These are phyloP conservation scores for Aspidoscelis tigris DNA, from an alignment of 2,113 vertebrate genomes.

Conservation along the genomic window DNA sequence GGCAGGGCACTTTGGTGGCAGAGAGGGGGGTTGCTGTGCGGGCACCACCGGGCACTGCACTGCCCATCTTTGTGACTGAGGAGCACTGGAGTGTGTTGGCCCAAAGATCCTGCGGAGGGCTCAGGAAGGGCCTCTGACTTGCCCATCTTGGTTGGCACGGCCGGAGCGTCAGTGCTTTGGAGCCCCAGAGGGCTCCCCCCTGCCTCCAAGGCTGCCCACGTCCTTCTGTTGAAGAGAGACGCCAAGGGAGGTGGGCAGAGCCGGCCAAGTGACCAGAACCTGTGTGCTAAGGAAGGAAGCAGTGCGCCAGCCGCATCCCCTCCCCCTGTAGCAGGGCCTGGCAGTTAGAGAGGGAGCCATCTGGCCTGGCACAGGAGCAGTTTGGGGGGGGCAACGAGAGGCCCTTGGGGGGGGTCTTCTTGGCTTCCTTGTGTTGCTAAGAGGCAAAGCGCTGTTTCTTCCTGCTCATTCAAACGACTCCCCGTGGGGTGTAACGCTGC, in stretches of 20 bases:
- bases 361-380: no score
- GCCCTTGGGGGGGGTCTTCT: no score
- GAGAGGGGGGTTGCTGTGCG: rapidly evolving
- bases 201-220: no score
- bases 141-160: not conserved
- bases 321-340: no score
- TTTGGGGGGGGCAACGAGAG: no score
- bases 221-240: not conserved
- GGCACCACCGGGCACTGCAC: not conserved
- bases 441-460: not conserved
- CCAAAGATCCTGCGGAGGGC: no score
- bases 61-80: no score
- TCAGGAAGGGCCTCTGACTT: not conserved
- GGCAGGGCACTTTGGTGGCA: no score
- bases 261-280: not conserved
- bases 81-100: no score
- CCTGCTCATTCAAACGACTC: rapidly evolving
- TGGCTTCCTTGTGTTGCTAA: not conserved
- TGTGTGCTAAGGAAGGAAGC: not conserved
- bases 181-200: not conserved
- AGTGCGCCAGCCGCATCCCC: no score
- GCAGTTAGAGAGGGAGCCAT: not conserved
- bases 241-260: not conserved
- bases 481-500: conserved; percentile 34
- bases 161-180: not conserved